Percentiles rank a stretch among this genome's conserved stretches.
Conservation (phyloP, 2,113 vertebrate genomes). For the Micronisus gabar region DNA sequence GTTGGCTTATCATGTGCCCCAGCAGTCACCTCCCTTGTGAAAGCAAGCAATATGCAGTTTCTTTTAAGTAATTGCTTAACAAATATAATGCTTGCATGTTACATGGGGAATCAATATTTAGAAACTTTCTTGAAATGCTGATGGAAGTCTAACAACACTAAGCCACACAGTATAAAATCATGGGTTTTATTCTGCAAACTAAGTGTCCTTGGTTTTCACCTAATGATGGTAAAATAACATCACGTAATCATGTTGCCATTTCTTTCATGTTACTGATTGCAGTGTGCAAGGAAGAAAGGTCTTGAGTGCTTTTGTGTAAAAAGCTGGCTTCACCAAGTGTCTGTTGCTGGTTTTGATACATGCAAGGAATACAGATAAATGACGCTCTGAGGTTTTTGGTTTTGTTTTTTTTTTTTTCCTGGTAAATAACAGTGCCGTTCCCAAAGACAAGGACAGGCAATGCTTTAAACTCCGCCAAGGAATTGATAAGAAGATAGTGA, state of each 20-base stretch:
- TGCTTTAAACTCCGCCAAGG: constrained; percentile 97
- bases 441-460: constrained; percentile 97
- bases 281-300: neutral
- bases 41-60: neutral
- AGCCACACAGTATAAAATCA: neutral
- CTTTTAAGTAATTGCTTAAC: neutral
- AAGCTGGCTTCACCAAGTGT: neutral
- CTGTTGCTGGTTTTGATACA: neutral
- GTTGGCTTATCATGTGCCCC: neutral
- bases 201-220: neutral
- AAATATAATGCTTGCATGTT: neutral
- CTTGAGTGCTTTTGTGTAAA: neutral
- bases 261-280: neutral
- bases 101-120: neutral
- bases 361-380: neutral
- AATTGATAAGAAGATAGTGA: constrained; percentile 97
- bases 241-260: neutral
- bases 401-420: neutral
- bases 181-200: neutral
- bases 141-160: neutral
- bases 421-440: constrained; percentile 83
- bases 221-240: neutral
- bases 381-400: neutral
- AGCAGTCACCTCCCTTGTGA: neutral
- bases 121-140: neutral